These are phyloP conservation scores for Geophilus truncorum DNA, from an alignment of 2,888 invertebrate genomes.

Conservation along the genomic window DNA sequence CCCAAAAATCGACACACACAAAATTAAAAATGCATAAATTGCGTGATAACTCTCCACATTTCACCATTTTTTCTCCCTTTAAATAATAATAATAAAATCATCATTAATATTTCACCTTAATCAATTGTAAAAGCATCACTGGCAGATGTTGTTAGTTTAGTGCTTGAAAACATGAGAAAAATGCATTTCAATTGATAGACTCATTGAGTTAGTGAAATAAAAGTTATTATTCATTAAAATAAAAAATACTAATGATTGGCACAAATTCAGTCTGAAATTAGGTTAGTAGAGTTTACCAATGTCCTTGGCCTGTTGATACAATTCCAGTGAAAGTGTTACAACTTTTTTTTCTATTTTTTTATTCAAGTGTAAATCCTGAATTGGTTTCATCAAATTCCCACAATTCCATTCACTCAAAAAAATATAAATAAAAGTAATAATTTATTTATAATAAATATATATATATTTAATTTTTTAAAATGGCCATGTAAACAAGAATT, in stretches of 20 bases:
- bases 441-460: too few species aligned
- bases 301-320: neutral
- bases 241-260: neutral
- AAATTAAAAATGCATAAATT: too few species aligned
- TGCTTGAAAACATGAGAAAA: neutral
- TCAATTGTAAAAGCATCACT: neutral
- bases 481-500: neutral
- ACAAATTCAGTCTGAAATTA: neutral
- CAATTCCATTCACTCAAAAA: too few species aligned
- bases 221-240: neutral
- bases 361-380: neutral
- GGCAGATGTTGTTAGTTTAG: neutral
- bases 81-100: neutral
- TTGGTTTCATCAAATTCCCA: neutral
- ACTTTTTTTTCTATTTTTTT: neutral
- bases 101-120: neutral
- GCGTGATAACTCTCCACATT: neutral
- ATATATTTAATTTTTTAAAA: too few species aligned
- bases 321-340: conserved; percentile 4
- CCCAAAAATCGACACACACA: neutral
- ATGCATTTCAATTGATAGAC: too few species aligned
- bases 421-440: too few species aligned
- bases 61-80: neutral
- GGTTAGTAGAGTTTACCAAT: neutral
- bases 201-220: neutral